Evolutionary conservation across 2,797 vertebrate species (phyloP).

Genomic region (Notoglanidium macrostoma): DNA sequence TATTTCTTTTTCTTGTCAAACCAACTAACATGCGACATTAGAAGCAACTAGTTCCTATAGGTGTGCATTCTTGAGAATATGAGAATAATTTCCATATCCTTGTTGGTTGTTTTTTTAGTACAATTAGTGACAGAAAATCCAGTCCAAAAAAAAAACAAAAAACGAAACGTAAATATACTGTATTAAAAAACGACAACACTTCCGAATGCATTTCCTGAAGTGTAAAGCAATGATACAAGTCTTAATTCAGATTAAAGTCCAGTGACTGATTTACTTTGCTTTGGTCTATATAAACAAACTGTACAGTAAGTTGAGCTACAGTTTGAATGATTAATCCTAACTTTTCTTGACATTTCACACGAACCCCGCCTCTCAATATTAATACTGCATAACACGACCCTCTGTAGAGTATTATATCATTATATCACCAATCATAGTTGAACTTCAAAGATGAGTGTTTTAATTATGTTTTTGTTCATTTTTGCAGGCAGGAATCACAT

Average conservation of each 20-base stretch:
- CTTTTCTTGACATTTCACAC: not conserved
- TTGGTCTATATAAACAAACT: not conserved
- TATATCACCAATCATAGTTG: not conserved
- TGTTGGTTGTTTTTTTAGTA: not conserved
- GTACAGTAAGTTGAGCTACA: not conserved
- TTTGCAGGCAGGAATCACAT: not conserved
- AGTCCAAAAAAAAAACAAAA: not conserved
- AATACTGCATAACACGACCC: not conserved
- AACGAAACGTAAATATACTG: not conserved
- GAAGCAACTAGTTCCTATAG: not conserved
- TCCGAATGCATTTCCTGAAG: not conserved
- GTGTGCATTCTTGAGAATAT: not conserved
- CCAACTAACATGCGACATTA: too few species aligned
- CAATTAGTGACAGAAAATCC: not conserved
- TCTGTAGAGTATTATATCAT: not conserved
- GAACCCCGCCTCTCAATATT: not conserved
- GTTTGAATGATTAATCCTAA: not conserved
- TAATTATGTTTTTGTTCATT: slow-evolving; percentile 10
- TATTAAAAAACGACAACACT: not conserved
- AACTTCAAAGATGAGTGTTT: not conserved
- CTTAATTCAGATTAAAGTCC: not conserved
- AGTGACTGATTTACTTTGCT: not conserved
- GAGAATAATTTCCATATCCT: not conserved
- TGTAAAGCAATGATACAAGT: not conserved
- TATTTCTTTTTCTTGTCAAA: not conserved